Base-by-base conservation (phyloP, 2,113 vertebrate species). In the Platycercus adscitus region DNA sequence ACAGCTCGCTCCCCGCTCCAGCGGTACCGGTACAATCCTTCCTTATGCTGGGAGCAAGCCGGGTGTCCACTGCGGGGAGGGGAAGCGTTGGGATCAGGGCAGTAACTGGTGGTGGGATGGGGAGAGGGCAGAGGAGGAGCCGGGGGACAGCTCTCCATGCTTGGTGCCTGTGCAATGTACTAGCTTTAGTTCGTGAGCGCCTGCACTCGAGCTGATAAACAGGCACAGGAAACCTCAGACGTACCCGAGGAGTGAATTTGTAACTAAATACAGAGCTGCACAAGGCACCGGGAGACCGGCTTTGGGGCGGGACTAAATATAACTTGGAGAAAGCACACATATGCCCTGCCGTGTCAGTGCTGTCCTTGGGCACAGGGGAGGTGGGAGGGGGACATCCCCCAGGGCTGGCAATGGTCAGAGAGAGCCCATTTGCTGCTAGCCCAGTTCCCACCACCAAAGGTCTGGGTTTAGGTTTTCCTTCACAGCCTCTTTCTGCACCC, bases 1-100 rank as follows among this genome's bases (percentile, higher is more conserved):
- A 35, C 68, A n/a, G 6, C 55, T 63, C 7, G 1, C 60, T 76
- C 2, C 0, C 31, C 1, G 1, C 64, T 64, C 68, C 2, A 1
- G 50, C 46, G 89, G 84, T 60, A 55, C 66, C 41, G n/a, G 41
- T 18, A 43, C 0, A 1, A 17, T 11, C 28, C 24, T 31, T 33
- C 61, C 56, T 49, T 0, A 0, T 8, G 2, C 10, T 0, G 17
- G 71, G 44, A 72, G 56, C 13, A 14, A 68, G 24, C 19, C 2
- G 0, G 73, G 33, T 17, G 50, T n/a, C 37, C 0, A 2, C 55
- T 50, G 50, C 24, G 3, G 87, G 46, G 41, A 5, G 10, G 41
- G 70, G 70, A 29, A 35, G 49, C 35, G 41, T 8, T 52, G 72
- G 91, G 52, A 14, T 18, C 0, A 2, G 31, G 49, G 31, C 1